Conservation (phyloP, 2,888 invertebrate genomes). For the Aphelenchoides bicaudatus region DNA sequence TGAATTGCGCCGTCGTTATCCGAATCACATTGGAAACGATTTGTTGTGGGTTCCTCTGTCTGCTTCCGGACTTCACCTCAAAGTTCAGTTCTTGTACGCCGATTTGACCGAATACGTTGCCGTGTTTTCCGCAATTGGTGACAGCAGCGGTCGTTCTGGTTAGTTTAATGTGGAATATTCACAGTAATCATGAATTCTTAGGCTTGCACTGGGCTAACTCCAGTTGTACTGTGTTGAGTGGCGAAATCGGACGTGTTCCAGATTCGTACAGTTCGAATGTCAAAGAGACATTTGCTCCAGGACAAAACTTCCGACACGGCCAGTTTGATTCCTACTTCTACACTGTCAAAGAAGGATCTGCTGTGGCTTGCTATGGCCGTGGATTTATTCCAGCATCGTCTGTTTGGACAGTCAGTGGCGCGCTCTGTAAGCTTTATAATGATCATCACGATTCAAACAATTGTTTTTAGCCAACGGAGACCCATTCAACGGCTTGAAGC, state of each 20-base stretch:
- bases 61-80: conserved; percentile 37
- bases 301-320: conserved; percentile 54
- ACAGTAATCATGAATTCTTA: conserved; percentile 20
- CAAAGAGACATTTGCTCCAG: conserved; percentile 47
- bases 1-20: conserved; percentile 33
- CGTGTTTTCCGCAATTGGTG: conserved; percentile 43
- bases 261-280: conserved; percentile 31
- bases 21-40: conserved; percentile 20
- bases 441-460: no score
- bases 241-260: conserved; percentile 43
- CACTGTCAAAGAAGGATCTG: conserved; percentile 44
- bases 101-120: conserved; percentile 53
- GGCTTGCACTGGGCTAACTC: conserved; percentile 59
- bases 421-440: no score
- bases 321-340: conserved; percentile 54
- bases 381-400: conserved; percentile 43
- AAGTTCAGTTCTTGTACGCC: conserved; percentile 42
- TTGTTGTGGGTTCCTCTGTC: conserved; percentile 34
- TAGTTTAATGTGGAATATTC: background rate
- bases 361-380: conserved; percentile 53
- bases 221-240: conserved; percentile 57
- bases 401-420: conserved; percentile 30
- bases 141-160: conserved; percentile 49
- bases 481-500: conserved; percentile 32
- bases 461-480: conserved; percentile 41